Percentiles rank a stretch among this genome's conserved stretches.
phyloP scores from a whole-genome alignment of 2,113 vertebrate species.

The Climacteris rufus region DNA sequence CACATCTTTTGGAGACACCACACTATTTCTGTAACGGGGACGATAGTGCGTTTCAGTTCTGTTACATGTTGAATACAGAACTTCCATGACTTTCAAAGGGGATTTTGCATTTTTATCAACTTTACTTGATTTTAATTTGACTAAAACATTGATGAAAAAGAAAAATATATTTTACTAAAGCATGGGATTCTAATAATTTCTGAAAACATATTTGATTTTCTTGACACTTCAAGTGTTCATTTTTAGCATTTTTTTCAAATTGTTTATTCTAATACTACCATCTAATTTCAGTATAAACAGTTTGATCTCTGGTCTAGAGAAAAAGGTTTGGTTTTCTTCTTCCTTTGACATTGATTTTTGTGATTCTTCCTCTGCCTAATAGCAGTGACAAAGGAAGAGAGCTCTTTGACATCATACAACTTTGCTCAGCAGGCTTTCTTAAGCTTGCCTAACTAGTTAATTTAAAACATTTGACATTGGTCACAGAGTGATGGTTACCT shows the following conservation, averaged over 20 bases:
- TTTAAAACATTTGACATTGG: constrained; percentile 6
- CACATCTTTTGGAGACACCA: not conserved
- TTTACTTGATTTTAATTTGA: not conserved
- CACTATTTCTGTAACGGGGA: not conserved
- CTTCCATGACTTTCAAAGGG: not conserved
- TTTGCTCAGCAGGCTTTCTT: not conserved
- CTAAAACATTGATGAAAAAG: not conserved
- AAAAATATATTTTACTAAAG: not conserved
- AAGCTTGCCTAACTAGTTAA: not conserved
- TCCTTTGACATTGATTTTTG: not conserved
- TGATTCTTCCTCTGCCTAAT: not conserved
- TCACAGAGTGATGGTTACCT: not conserved
- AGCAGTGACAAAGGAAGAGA: not conserved
- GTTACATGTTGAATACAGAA: not conserved
- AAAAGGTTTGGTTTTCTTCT: not conserved
- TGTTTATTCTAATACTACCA: not conserved
- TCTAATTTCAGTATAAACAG: not conserved
- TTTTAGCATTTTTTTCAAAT: not conserved
- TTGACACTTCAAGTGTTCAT: not conserved
- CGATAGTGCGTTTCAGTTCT: not conserved
- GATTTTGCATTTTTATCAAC: not conserved
- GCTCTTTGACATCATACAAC: not conserved
- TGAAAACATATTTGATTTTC: not conserved
- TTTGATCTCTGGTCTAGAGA: not conserved
- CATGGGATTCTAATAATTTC: not conserved